Percentiles rank a stretch among this genome's conserved stretches.
Conservation (phyloP, 2,888 invertebrate genomes). For the Vanessa cardui region DNA sequence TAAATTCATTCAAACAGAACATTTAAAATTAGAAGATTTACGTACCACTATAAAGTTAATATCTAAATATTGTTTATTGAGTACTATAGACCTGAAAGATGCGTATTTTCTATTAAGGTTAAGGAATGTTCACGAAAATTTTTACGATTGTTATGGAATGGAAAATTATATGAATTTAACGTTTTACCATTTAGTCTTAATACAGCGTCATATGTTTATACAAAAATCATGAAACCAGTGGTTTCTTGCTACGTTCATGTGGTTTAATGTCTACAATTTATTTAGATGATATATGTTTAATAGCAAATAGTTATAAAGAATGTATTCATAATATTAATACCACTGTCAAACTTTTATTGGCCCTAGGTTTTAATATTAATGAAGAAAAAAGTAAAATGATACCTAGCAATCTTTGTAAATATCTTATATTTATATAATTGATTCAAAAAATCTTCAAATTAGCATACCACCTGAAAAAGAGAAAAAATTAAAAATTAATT, state of each 20-base stretch:
- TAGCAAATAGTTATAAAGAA: not conserved
- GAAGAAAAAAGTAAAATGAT: not conserved
- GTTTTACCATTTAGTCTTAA: too few relatives aligned
- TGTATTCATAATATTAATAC: not conserved
- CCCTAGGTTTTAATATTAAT: not conserved
- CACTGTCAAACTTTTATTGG: too few relatives aligned
- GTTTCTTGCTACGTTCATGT: not conserved
- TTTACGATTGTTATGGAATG: too few relatives aligned
- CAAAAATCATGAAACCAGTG: too few relatives aligned
- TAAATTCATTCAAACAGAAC: not conserved
- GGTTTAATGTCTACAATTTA: not conserved
- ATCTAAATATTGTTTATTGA: too few relatives aligned
- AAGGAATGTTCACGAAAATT: too few relatives aligned
- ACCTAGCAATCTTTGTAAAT: not conserved
- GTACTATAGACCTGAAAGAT: too few relatives aligned
- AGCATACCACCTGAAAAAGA: not conserved
- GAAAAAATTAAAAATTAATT: not conserved
- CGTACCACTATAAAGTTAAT: too few relatives aligned
- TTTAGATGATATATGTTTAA: constrained; percentile 1
- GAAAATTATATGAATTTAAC: too few relatives aligned
- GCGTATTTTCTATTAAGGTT: too few relatives aligned
- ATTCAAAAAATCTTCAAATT: not conserved
- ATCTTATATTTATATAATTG: not conserved
- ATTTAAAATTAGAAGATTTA: not conserved
- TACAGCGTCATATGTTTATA: too few relatives aligned